phyloP scores from a whole-genome alignment of 2,797 vertebrate genomes.

The Propithecus deckenii region DNA sequence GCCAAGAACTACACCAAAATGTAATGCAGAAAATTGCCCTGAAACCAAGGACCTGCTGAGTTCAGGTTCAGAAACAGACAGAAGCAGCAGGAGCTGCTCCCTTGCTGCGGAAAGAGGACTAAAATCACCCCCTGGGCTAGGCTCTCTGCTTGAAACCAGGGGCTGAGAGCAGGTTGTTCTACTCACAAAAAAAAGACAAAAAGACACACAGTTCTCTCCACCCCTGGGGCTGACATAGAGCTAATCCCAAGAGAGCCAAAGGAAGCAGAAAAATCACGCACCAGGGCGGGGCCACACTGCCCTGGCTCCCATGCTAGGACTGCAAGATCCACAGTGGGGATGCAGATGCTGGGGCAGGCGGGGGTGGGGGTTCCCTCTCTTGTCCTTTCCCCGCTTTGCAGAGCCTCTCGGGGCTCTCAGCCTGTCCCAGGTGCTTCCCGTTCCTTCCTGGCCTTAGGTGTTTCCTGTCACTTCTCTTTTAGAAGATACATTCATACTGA shows the following conservation, averaged over 20 bases:
- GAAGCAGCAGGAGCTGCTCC: neutral
- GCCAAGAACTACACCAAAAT: neutral
- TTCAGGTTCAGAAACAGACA: neutral
- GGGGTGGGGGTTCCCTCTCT: neutral
- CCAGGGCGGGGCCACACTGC: fast-evolving
- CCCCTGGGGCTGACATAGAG: fast-evolving
- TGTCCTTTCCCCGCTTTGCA: too few relatives aligned
- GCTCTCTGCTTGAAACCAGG: neutral
- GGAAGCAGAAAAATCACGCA: neutral
- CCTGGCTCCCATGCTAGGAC: neutral
- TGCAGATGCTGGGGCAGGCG: too few relatives aligned
- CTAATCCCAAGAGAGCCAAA: neutral
- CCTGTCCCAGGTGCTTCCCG: neutral
- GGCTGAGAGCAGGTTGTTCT: neutral
- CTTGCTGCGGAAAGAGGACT: neutral
- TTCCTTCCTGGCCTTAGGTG: neutral
- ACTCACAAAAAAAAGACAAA: too few relatives aligned
- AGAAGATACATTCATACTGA: neutral
- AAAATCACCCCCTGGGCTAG: neutral
- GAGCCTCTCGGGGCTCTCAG: neutral
- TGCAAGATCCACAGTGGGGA: neutral
- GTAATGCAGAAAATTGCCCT: neutral
- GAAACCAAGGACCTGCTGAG: neutral
- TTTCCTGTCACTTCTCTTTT: neutral
- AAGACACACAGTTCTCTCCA: neutral